Evolutionary conservation across 2,113 vertebrate species (phyloP).

Genomic region (Phycodurus eques): DNA sequence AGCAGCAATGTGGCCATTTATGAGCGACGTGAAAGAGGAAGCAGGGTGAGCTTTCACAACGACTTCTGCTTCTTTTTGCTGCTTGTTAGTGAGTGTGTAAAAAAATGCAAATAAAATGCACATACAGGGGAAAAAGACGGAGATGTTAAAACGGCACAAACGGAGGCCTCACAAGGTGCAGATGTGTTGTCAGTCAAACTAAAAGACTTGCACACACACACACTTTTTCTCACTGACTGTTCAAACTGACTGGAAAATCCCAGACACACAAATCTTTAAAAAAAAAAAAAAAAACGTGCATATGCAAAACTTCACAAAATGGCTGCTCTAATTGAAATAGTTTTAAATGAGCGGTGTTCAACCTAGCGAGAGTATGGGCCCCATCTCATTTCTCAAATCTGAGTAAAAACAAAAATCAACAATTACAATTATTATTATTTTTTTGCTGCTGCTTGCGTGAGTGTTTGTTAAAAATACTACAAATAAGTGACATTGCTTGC

Average conservation of each 20-base stretch:
- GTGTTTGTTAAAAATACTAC: no score
- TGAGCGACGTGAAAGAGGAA: conserved; percentile 58
- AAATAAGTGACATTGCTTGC: no score
- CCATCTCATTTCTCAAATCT: no score
- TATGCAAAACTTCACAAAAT: not conserved
- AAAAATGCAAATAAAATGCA: not conserved
- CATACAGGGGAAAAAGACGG: not conserved
- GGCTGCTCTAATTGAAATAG: not conserved
- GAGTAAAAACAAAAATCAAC: no score
- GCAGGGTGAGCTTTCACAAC: conserved; percentile 50
- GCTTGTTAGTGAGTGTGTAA: not conserved
- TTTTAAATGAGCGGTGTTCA: not conserved
- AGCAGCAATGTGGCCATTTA: not conserved
- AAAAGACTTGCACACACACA: not conserved
- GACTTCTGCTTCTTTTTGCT: conserved; percentile 51
- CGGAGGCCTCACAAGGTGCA: not conserved
- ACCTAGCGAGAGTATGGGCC: no score
- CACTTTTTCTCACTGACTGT: no score
- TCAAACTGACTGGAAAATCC: no score
- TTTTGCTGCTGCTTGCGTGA: no score
- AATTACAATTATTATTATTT: no score
- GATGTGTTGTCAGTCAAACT: not conserved
- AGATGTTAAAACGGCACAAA: not conserved
- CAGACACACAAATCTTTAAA: no score
- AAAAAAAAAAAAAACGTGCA: no score